Evolutionary conservation across 1,140 invertebrate genomes (phyloP), one percentile per base, ranked within the genome.

Genomic region (Heterodera carotae): DNA sequence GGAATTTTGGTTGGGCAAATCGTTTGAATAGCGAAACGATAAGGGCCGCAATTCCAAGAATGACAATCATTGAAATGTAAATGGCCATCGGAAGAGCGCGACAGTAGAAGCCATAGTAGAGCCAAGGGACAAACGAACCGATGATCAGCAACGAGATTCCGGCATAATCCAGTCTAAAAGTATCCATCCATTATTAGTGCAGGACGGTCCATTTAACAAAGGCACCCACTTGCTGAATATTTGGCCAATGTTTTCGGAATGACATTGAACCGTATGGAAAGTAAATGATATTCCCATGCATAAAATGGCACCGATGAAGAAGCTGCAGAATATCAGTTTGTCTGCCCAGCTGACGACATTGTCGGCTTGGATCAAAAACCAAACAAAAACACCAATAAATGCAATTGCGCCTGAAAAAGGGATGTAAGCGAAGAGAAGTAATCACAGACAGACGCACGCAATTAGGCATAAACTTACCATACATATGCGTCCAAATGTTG

Each of bases 91-190:
- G 87, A 67, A 85, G 83, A 29, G 88, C 68, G n/a, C 89, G 87
- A 89, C 81, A 83, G 89, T 99, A 99, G 89, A 99, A 99, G 83
- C 95, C 95, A 89, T 99, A 99, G 89, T 99, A 98, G 7, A 99
- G 91, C 96, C 96, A 99, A 66, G 97, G 97, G 84, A 99, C 94
- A 91, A 99, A 99, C 76, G 96, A 98, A 39, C 96, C 96, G 92
- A 98, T 96, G 76, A 98, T 99, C 36, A 99, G 91, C 85, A 99
- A 89, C 10, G 96, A 94, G 86, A 99, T 99, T 59, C 97, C 97
- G 90, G 96, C 97, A 88, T 99, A 99, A 89, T 99, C 97, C 84
- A 99, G 89, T 43, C 81, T 84, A 18, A 81, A n/a, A n/a, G n/a
- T n/a, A n/a, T n/a, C n/a, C n/a, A n/a, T n/a, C n/a, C n/a, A n/a